A percentile compares a stretch with the other conserved stretches of the same genome.
phyloP scores from a whole-genome alignment of 2,797 vertebrate species.

The Phalloptychus januarius region DNA sequence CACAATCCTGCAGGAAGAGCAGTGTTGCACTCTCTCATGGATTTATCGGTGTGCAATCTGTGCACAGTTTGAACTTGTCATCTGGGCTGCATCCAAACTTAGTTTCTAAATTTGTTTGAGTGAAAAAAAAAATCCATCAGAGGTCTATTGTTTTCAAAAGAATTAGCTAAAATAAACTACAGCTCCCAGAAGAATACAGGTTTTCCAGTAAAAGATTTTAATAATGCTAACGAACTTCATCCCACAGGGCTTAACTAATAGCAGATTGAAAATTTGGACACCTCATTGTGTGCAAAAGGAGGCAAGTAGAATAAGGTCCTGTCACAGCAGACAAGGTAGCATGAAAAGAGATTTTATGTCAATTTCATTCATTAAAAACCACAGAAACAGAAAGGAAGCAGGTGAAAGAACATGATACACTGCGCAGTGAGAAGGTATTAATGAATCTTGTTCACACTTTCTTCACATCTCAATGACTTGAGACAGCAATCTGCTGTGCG shows the following conservation, averaged over 20 bases:
- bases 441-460: not conserved
- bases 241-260: not conserved
- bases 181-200: not conserved
- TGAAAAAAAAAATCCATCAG: too few relatives aligned
- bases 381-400: not conserved
- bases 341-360: not conserved
- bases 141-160: not conserved
- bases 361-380: not conserved
- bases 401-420: not conserved
- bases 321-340: not conserved
- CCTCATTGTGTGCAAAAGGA: constrained; percentile 25
- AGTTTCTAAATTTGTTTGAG: not conserved
- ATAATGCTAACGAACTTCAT: not conserved
- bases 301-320: not conserved
- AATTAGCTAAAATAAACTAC: not conserved
- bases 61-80: constrained; percentile 29
- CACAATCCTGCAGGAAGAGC: constrained; percentile 31
- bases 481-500: not conserved
- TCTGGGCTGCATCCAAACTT: constrained; percentile 33
- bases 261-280: not conserved
- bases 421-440: not conserved
- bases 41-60: not conserved
- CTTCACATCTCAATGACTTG: not conserved
- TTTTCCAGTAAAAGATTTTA: not conserved
- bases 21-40: constrained; percentile 22